Evolutionary conservation across 2,888 invertebrate genomes (phyloP).

Genomic region (Coenonympha arcania): DNA sequence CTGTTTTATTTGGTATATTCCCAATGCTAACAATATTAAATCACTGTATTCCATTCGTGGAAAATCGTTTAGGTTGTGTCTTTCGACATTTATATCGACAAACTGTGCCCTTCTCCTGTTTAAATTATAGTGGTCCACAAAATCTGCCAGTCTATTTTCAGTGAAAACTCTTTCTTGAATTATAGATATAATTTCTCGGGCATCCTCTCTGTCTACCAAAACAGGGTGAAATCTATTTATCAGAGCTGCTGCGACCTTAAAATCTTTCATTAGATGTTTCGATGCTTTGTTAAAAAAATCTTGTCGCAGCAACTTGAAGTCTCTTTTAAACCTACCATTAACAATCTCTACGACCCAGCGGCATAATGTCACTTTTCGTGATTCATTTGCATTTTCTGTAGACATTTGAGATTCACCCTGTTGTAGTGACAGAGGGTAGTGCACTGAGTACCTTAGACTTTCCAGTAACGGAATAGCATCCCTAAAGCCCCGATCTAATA

Average conservation of each 20-base stretch:
- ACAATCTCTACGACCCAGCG: not conserved
- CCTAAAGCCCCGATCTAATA: not conserved
- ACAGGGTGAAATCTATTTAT: conserved; percentile 10
- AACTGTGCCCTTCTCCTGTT: conserved; percentile 10
- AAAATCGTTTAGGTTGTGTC: not conserved
- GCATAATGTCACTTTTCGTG: not conserved
- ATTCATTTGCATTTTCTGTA: not conserved
- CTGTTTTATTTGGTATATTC: not conserved
- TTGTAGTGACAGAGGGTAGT: not conserved
- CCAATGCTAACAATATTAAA: not conserved
- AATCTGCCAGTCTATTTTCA: conserved; percentile 12
- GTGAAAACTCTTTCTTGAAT: conserved; percentile 10
- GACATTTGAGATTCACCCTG: not conserved
- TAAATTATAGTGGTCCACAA: conserved; percentile 9
- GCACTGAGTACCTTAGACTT: not conserved
- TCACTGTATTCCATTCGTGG: not conserved
- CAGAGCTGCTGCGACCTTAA: conserved; percentile 14
- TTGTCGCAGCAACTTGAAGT: conserved; percentile 11
- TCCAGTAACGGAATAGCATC: not conserved
- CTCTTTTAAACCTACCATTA: not conserved
- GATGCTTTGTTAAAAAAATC: conserved; percentile 12
- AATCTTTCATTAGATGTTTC: conserved; percentile 7
- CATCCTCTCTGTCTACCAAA: conserved; percentile 12
- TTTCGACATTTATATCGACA: not conserved
- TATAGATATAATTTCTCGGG: conserved; percentile 13